Evolutionary conservation across 2,797 vertebrate genomes (phyloP).

Genomic region (Lophius americanus): DNA sequence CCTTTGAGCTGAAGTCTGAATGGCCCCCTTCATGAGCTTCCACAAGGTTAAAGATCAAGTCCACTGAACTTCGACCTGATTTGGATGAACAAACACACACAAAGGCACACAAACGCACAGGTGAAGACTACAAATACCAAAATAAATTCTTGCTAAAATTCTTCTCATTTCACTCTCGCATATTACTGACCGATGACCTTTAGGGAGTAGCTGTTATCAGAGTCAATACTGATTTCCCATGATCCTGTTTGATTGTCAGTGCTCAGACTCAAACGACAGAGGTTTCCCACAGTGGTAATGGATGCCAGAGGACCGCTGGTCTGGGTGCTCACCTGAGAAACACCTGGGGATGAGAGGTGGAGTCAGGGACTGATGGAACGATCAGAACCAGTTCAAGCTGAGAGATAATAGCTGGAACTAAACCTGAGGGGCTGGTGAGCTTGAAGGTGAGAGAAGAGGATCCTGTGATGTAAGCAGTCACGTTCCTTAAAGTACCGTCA

Average conservation of each 20-base stretch:
- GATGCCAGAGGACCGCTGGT: no score
- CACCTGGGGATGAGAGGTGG: slow-evolving; percentile 48
- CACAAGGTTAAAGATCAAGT: slow-evolving; percentile 69
- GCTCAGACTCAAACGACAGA: no score
- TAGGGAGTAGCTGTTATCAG: slow-evolving; percentile 57
- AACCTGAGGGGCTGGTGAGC: no score
- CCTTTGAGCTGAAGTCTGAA: slow-evolving; percentile 56
- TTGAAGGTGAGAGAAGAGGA: no score
- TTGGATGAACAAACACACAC: background rate
- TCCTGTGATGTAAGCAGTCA: no score
- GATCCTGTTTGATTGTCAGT: slow-evolving; percentile 58
- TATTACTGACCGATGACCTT: slow-evolving; percentile 72
- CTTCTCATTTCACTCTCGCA: background rate
- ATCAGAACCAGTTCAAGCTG: no score
- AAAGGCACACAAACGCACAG: slow-evolving; percentile 2
- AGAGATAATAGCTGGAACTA: no score
- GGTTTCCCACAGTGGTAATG: no score
- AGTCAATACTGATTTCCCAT: slow-evolving; percentile 69
- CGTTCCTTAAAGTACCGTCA: no score
- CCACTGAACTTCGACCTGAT: slow-evolving; percentile 73
- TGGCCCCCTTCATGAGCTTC: slow-evolving; percentile 53
- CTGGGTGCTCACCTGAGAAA: slow-evolving; percentile 61
- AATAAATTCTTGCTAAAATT: background rate
- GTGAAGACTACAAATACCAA: background rate
- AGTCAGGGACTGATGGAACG: background rate